A percentile compares a stretch with the other conserved stretches of the same genome.
These are phyloP conservation scores for Hystrix cristata DNA, from an alignment of 2,113 vertebrate species.

Conservation along the genomic window DNA sequence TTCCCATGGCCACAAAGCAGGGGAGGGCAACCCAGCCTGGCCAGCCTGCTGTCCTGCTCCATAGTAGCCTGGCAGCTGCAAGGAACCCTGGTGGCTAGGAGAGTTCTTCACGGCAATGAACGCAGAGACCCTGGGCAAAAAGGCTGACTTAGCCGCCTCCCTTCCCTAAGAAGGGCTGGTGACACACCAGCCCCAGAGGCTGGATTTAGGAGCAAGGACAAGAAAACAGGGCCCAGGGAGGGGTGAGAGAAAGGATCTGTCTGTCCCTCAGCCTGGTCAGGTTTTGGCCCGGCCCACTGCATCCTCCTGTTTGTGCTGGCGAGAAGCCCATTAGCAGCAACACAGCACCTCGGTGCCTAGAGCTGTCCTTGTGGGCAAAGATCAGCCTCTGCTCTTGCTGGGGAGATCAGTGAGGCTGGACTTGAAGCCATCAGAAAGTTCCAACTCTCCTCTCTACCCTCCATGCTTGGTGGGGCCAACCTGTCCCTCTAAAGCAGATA, in stretches of 20 bases:
- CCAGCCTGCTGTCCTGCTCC: neutral
- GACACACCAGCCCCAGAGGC: neutral
- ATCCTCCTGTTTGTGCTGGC: neutral
- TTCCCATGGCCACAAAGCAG: neutral
- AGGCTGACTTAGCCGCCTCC: neutral
- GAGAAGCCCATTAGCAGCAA: neutral
- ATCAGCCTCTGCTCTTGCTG: neutral
- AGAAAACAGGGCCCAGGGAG: neutral
- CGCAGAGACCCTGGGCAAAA: neutral
- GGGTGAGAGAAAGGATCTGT: neutral
- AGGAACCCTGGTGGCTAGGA: neutral
- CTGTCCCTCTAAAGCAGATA: slow-evolving; percentile 39
- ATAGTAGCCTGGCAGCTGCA: neutral
- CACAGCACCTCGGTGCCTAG: neutral
- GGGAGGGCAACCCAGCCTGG: neutral
- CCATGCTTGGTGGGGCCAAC: neutral
- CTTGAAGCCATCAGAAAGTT: neutral
- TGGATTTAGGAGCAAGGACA: neutral
- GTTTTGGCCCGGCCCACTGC: neutral
- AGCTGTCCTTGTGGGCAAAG: neutral
- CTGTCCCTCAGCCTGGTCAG: neutral
- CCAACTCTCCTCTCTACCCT: neutral
- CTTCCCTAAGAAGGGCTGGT: slow-evolving; percentile 10
- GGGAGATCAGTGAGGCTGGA: neutral
- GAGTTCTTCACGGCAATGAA: neutral